Percentiles rank a stretch among this genome's conserved stretches.
Evolutionary conservation across 1,140 invertebrate species (phyloP).

Genomic region (Adoxophyes honmai): DNA sequence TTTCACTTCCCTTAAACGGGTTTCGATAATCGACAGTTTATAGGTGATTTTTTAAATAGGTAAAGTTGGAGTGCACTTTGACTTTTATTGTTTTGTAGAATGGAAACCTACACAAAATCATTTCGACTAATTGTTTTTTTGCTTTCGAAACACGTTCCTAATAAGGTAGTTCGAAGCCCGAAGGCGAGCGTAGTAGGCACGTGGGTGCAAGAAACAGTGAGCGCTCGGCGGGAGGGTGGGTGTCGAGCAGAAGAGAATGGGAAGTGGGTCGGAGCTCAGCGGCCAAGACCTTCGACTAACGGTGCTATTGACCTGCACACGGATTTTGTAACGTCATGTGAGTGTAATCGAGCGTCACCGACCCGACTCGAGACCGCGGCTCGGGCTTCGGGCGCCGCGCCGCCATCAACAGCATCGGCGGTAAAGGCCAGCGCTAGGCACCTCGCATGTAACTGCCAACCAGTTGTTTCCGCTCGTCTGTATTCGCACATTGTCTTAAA

Average conservation of each 20-base stretch:
- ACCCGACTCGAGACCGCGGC: neutral
- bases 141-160: neutral
- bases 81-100: too few species aligned
- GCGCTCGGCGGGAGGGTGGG: constrained; percentile 3
- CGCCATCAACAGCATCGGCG: too few species aligned
- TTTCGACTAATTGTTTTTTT: neutral
- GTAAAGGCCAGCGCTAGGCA: too few species aligned
- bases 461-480: neutral
- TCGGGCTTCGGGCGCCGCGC: neutral
- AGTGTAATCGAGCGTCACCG: constrained; percentile 23
- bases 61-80: too few species aligned
- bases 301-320: constrained; percentile 40
- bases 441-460: neutral
- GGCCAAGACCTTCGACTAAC: constrained; percentile 41
- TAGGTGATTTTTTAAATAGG: too few species aligned
- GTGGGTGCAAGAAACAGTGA: constrained; percentile 4
- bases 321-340: constrained; percentile 31
- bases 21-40: too few species aligned
- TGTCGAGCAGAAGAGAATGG: constrained; percentile 12
- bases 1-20: too few species aligned
- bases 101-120: too few species aligned
- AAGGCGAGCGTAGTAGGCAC: neutral
- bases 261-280: constrained; percentile 18
- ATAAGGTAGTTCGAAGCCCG: neutral
- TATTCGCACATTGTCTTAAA: constrained; percentile 30